phyloP scores from a whole-genome alignment of 2,797 vertebrate genomes.

The Cirrhinus mrigala region DNA sequence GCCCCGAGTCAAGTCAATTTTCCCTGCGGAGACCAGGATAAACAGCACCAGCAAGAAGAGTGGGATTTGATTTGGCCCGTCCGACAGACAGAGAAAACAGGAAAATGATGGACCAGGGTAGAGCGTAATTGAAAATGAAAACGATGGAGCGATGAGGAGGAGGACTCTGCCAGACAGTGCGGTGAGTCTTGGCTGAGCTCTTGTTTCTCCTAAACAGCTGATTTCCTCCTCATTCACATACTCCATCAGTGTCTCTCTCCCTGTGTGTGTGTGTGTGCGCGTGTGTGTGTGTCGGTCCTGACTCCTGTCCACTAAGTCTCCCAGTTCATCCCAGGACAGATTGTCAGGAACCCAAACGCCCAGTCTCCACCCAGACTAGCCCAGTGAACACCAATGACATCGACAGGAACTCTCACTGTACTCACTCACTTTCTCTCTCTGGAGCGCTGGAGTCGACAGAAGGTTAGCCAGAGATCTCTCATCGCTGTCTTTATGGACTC shows the following conservation, averaged over 20 bases:
- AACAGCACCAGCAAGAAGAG: constrained; percentile 27
- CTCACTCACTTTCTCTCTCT: constrained; percentile 27
- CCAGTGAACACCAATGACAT: constrained; percentile 43
- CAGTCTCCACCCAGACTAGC: constrained; percentile 41
- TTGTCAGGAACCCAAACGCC: constrained; percentile 51
- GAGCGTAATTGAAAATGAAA: constrained; percentile 33
- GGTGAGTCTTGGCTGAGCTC: constrained; percentile 58
- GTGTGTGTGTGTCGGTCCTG: constrained; percentile 34
- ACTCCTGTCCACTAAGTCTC: constrained; percentile 23
- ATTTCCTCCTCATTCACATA: constrained; percentile 56
- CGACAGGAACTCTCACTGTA: constrained; percentile 50
- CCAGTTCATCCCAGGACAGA: constrained; percentile 61
- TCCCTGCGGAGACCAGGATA: constrained; percentile 28
- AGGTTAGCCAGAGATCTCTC: constrained; percentile 47
- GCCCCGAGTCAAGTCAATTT: constrained; percentile 25
- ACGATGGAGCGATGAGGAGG: constrained; percentile 30
- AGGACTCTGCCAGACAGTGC: constrained; percentile 52
- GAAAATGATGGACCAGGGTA: constrained; percentile 11
- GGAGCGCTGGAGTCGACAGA: constrained; percentile 17
- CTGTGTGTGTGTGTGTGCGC: neutral
- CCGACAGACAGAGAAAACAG: constrained; percentile 40
- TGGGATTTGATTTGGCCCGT: constrained; percentile 26
- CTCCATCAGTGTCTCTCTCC: constrained; percentile 33
- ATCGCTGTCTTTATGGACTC: constrained; percentile 24
- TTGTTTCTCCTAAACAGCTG: constrained; percentile 59